phyloP scores from a whole-genome alignment of 2,797 vertebrate genomes.

The Notolepis coatsorum region DNA sequence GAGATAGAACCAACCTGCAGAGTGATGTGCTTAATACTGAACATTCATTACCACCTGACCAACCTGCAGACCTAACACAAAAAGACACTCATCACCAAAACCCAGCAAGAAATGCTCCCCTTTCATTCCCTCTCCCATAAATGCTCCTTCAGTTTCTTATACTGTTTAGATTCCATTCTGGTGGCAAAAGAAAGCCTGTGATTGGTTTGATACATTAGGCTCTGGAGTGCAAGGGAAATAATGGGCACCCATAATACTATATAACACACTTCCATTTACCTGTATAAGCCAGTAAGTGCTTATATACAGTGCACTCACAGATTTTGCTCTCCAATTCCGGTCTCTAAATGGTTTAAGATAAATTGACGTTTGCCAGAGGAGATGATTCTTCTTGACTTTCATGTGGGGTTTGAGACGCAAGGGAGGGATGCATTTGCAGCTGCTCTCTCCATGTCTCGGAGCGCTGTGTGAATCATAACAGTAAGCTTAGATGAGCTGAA shows the following conservation, averaged over 20 bases:
- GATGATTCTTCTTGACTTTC: slow-evolving; percentile 8
- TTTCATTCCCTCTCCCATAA: slow-evolving; percentile 56
- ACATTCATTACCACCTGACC: slow-evolving; percentile 77
- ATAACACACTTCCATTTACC: slow-evolving; percentile 2
- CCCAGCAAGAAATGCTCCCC: slow-evolving; percentile 55
- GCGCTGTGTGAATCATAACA: slow-evolving; percentile 22
- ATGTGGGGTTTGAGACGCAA: slow-evolving; percentile 1
- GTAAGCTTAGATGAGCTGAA: slow-evolving; percentile 19
- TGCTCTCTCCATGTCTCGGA: slow-evolving; percentile 5
- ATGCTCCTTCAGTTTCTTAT: slow-evolving; percentile 57
- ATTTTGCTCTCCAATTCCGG: background rate
- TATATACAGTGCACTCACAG: background rate
- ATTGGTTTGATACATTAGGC: no score
- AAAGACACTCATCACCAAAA: slow-evolving; percentile 73
- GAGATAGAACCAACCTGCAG: background rate
- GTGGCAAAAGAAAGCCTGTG: slow-evolving; percentile 20
- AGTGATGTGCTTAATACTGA: slow-evolving; percentile 18
- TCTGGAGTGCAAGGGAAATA: no score
- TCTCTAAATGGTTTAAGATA: background rate
- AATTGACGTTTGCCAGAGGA: slow-evolving; percentile 7
- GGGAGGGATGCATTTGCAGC: slow-evolving; percentile 5
- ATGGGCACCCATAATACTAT: no score
- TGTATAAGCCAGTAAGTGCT: background rate
- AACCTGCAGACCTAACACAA: slow-evolving; percentile 74
- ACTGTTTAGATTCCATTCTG: slow-evolving; percentile 39